Evolutionary conservation across 2,113 vertebrate genomes (phyloP), one percentile per base, ranked within the genome.

Genomic region (Physeter macrocephalus): DNA sequence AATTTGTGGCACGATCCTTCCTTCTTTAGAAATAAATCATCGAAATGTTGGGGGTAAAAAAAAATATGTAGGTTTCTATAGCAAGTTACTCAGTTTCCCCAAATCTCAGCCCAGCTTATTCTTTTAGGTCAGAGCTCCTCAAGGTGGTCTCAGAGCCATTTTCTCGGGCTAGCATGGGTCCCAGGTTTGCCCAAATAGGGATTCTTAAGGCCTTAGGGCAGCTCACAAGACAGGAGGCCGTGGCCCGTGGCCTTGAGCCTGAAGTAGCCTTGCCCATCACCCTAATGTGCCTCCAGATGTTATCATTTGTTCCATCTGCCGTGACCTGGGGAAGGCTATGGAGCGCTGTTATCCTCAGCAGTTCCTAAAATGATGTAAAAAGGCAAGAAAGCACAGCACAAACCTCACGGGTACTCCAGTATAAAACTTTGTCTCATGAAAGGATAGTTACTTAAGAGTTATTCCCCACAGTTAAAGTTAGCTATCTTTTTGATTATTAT

Each of bases 391-490:
- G 66, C 9, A 23, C 25, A 59, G 61, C 18, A 93, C 87, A 54
- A 61, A 36, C 52, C 2, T 54, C 31, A 8, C 67, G 18, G 1
- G 0, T 46, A n/a, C 8, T 21, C 41, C 15, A 61, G 39, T 52
- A 11, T 46, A 64, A 93, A 88, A 64, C 21, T 85, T 36, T 25
- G 29, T n/a, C 23, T 90, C 8, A 54, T n/a, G 54, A 20, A 72
- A 71, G 54, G 34, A 69, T 71, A 31, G 27, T 25, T 49, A 34
- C 31, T 39, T 62, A 18, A 27, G n/a, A 41, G 12, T 15, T 86
- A 72, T 61, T 72, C 21, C 71, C 95, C 46, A 93, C 52, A 74
- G 41, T 80, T 36, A 84, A 82, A 77, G 25, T 61, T 95, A 83
- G 13, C 20, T 83, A 23, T 49, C 49, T 61, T 92, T 41, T 36